Evolutionary conservation across 2,797 vertebrate species (phyloP).

Genomic region (Discoglossus pictus): DNA sequence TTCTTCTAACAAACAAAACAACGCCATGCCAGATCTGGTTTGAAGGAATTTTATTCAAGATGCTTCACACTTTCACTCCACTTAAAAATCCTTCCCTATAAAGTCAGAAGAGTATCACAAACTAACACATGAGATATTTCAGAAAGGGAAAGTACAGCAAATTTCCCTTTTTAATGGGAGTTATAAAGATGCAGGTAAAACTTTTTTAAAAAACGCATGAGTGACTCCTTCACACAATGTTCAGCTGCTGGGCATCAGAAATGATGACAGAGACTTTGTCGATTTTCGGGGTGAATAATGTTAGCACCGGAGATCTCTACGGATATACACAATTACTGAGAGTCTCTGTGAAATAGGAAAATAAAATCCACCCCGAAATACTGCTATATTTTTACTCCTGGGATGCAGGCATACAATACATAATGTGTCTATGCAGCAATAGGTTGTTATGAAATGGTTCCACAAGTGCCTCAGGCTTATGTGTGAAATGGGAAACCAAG

Average conservation of each 20-base stretch:
- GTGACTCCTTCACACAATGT: constrained; percentile 7
- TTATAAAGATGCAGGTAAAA: constrained; percentile 25
- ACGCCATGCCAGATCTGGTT: background rate
- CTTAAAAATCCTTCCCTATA: constrained; percentile 29
- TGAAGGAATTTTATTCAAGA: constrained; percentile 46
- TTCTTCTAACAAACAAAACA: too few species aligned
- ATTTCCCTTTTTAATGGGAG: constrained; percentile 11
- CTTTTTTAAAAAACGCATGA: constrained; percentile 28
- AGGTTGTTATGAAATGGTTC: background rate
- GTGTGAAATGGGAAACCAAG: constrained; percentile 6
- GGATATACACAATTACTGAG: constrained; percentile 32
- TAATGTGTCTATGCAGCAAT: constrained; percentile 2
- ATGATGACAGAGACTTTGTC: constrained; percentile 12
- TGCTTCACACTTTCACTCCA: constrained; percentile 30
- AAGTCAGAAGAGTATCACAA: constrained; percentile 35
- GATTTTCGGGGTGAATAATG: constrained; percentile 13
- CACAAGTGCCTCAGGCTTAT: background rate
- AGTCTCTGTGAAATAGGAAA: constrained; percentile 17
- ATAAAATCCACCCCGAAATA: constrained; percentile 35
- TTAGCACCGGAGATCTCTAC: constrained; percentile 39
- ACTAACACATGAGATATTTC: constrained; percentile 28
- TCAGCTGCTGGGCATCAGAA: constrained; percentile 5
- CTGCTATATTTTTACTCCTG: constrained; percentile 15
- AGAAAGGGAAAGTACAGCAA: constrained; percentile 17
- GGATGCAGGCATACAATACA: background rate